Percentiles rank a stretch among this genome's conserved stretches.
These are phyloP conservation scores for Bilobella aurantiaca DNA, from an alignment of 1,140 invertebrate species.

Conservation along the genomic window DNA sequence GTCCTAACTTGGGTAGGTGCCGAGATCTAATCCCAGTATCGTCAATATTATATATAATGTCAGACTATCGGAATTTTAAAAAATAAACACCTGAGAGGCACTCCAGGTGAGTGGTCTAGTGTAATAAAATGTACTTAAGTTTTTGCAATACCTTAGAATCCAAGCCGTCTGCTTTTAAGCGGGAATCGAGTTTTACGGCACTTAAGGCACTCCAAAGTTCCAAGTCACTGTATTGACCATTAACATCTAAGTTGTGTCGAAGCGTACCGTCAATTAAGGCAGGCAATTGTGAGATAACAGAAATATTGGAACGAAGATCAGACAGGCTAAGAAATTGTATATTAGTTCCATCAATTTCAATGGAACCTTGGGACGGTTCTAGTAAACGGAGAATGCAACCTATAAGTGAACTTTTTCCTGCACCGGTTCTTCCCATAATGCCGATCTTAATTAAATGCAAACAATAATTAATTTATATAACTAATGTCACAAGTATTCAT, in stretches of 20 bases:
- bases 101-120: too few species aligned
- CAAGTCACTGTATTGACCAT: neutral
- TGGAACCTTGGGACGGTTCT: neutral
- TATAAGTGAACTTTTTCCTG: neutral
- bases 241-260: neutral
- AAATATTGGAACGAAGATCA: neutral
- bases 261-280: neutral
- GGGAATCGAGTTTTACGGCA: neutral
- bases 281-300: neutral
- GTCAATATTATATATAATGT: too few species aligned
- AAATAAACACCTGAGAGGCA: too few species aligned
- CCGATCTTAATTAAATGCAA: neutral
- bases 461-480: neutral
- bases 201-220: neutral
- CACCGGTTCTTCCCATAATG: neutral
- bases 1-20: too few species aligned
- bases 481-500: neutral
- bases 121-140: too few species aligned
- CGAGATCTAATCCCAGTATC: too few species aligned
- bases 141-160: neutral
- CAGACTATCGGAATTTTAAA: too few species aligned
- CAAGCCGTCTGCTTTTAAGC: neutral
- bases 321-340: neutral
- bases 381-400: neutral
- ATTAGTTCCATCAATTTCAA: neutral